Percentiles rank a stretch among this genome's conserved stretches.
Evolutionary conservation across 30 jellyfish, hydroid and myxozoan genomes (phyloP).

Genomic region (Nemopilema nomurai): DNA sequence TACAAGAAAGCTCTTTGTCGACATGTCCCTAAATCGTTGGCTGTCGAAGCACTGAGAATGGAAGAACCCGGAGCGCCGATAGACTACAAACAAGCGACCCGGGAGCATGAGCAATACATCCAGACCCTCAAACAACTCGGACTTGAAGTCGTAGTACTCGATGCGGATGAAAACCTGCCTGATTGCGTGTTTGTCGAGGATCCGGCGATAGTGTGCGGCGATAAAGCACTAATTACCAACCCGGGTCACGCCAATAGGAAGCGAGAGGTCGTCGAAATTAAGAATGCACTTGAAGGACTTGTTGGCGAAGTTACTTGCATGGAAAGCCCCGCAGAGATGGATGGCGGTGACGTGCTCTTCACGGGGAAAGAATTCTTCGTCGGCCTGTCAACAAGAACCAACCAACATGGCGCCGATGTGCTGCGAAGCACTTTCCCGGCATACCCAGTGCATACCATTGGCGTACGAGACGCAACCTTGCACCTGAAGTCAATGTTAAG

Average conservation of each 20-base stretch:
- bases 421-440: constrained; percentile 57
- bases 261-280: constrained; percentile 44
- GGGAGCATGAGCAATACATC: constrained; percentile 46
- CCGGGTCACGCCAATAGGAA: constrained; percentile 75
- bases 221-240: constrained; percentile 71
- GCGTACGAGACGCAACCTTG: constrained; percentile 40
- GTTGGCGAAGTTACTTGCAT: constrained; percentile 38
- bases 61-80: constrained; percentile 41
- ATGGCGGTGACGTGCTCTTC: constrained; percentile 96
- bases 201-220: constrained; percentile 82
- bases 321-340: constrained; percentile 83
- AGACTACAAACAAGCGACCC: constrained; percentile 56
- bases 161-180: constrained; percentile 89
- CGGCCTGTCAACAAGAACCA: constrained; percentile 80
- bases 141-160: constrained; percentile 61
- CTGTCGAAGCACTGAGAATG: constrained; percentile 68
- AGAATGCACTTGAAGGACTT: constrained; percentile 34
- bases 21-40: constrained; percentile 73
- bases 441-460: constrained; percentile 77
- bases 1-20: constrained; percentile 86
- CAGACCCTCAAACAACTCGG: constrained; percentile 58
- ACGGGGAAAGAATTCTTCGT: constrained; percentile 92
- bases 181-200: constrained; percentile 97
- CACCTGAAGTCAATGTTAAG: constrained; percentile 85
- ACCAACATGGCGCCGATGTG: constrained; percentile 55